Percentiles rank a stretch among this genome's conserved stretches.
Conservation (phyloP, 2,888 invertebrate genomes). For the Dynastes maya region DNA sequence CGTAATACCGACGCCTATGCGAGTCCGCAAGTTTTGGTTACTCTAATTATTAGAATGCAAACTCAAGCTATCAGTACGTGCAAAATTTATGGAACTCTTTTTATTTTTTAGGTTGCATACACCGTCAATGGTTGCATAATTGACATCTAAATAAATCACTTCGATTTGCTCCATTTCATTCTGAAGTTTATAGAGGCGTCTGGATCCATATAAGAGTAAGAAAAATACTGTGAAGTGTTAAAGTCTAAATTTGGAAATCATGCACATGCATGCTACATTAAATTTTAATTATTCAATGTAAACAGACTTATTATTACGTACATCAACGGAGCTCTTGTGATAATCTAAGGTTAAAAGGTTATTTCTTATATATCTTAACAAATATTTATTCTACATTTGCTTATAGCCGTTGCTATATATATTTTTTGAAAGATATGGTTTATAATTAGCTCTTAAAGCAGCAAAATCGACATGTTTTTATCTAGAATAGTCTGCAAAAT, state of each 20-base stretch:
- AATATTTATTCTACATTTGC: constrained; percentile 40
- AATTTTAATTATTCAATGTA: constrained; percentile 35
- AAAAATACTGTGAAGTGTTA: constrained; percentile 17
- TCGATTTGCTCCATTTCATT: not conserved
- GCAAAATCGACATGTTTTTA: not conserved
- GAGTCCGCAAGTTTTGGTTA: no score
- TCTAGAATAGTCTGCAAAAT: not conserved
- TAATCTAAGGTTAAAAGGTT: constrained; percentile 40
- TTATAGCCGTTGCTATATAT: constrained; percentile 20
- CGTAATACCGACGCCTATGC: no score
- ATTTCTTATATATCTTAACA: constrained; percentile 23
- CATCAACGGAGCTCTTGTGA: constrained; percentile 15
- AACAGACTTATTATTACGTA: constrained; percentile 35
- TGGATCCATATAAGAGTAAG: constrained; percentile 5
- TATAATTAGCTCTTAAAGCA: constrained; percentile 8
- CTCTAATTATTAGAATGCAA: no score
- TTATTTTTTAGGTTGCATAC: not conserved
- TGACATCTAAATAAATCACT: no score
- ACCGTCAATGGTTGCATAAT: not conserved
- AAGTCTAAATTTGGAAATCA: constrained; percentile 31
- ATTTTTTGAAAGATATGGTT: constrained; percentile 4
- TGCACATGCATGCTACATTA: constrained; percentile 20
- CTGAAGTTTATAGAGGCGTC: not conserved
- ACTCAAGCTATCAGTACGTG: no score
- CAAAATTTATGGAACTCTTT: no score